Conservation (phyloP, 2,113 vertebrate species). For the Crotalus helleri region DNA sequence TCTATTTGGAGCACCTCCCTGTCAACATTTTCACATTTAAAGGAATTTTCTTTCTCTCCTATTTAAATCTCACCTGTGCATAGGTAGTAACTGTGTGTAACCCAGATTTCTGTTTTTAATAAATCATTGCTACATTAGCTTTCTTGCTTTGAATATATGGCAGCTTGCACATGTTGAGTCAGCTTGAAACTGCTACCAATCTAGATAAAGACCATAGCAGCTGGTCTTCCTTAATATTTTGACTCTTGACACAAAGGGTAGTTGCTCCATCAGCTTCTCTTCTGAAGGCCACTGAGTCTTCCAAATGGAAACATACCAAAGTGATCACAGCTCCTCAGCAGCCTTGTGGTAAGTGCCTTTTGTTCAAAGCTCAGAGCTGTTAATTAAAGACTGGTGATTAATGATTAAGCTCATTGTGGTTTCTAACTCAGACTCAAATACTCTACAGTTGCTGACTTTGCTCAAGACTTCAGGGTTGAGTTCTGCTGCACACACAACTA, state of each 20-base stretch:
- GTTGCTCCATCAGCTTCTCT: slow-evolving; percentile 56
- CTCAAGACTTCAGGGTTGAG: slow-evolving; percentile 64
- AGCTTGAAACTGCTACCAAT: slow-evolving; percentile 50
- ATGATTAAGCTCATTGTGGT: slow-evolving; percentile 78
- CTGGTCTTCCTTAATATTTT: slow-evolving; percentile 61
- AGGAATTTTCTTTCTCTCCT: slow-evolving; percentile 42
- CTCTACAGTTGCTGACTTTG: slow-evolving; percentile 78
- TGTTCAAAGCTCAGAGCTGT: slow-evolving; percentile 88
- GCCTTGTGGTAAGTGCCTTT: slow-evolving; percentile 68
- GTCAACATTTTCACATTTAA: slow-evolving; percentile 51
- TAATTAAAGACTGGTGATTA: slow-evolving; percentile 98
- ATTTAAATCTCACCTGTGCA: slow-evolving; percentile 39
- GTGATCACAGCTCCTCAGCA: slow-evolving; percentile 67
- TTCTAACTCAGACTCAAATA: slow-evolving; percentile 68
- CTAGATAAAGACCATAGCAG: slow-evolving; percentile 58
- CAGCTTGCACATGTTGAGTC: slow-evolving; percentile 31
- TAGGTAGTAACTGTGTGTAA: neutral
- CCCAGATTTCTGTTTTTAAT: neutral
- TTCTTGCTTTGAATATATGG: slow-evolving; percentile 17
- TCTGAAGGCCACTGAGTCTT: slow-evolving; percentile 55
- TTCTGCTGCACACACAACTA: slow-evolving; percentile 61
- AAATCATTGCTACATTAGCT: neutral
- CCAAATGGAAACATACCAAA: slow-evolving; percentile 56
- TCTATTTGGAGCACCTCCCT: slow-evolving; percentile 40
- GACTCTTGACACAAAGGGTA: slow-evolving; percentile 44